Percentiles rank a stretch among this genome's conserved stretches.
phyloP scores from a whole-genome alignment of 1,140 invertebrate genomes.

The Heliconius congener region DNA sequence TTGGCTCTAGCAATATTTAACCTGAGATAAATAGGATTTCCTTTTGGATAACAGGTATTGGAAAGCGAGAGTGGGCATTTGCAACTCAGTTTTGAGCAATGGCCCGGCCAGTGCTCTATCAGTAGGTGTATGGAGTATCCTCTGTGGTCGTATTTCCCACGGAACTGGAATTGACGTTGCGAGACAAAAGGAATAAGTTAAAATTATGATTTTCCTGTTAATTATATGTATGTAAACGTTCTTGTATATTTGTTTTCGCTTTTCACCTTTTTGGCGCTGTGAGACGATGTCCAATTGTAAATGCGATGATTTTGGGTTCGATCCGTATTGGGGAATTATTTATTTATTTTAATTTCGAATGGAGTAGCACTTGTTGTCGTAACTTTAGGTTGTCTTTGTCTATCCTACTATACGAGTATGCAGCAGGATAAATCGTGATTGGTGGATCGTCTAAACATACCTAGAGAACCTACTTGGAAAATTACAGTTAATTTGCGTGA shows the following conservation, averaged over 20 bases:
- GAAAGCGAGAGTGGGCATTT: conserved; percentile 11
- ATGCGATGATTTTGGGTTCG: too few relatives aligned
- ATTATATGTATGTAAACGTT: background rate
- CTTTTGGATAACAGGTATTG: conserved; percentile 13
- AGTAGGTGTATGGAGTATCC: background rate
- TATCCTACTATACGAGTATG: too few relatives aligned
- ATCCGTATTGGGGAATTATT: too few relatives aligned
- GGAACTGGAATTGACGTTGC: background rate
- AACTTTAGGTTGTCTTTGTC: too few relatives aligned
- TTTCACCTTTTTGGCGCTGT: too few relatives aligned
- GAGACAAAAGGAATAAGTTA: background rate
- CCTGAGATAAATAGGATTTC: conserved; percentile 22
- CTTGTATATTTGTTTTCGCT: background rate
- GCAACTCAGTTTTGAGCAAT: conserved; percentile 8
- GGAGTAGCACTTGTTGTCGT: too few relatives aligned
- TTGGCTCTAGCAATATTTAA: conserved; percentile 10
- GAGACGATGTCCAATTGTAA: too few relatives aligned
- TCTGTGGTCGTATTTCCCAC: background rate
- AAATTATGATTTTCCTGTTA: background rate
- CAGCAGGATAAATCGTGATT: too few relatives aligned
- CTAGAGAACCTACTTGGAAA: too few relatives aligned
- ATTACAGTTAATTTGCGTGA: too few relatives aligned
- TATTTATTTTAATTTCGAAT: too few relatives aligned
- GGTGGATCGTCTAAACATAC: too few relatives aligned
- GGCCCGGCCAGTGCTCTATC: background rate